Conservation (phyloP, 2,888 invertebrate genomes). For the Diadegma fenestrale region DNA sequence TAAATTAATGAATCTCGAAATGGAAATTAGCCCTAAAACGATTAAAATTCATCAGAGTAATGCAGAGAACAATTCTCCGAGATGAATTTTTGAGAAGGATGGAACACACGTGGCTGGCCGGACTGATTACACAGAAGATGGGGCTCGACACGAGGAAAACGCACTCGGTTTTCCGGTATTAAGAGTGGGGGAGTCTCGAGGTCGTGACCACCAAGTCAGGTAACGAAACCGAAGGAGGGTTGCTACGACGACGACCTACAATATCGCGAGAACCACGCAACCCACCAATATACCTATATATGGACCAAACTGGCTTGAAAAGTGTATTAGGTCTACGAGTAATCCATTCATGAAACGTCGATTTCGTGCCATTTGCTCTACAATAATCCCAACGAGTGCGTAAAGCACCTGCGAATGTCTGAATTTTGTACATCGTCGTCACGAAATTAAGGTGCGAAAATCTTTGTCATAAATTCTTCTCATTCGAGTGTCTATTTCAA, state of each 20-base stretch:
- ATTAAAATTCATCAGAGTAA: neutral
- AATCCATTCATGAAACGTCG: slow-evolving; percentile 6
- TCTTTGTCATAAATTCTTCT: too few species aligned
- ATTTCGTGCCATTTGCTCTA: neutral
- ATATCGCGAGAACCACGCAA: slow-evolving; percentile 62
- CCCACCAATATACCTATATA: slow-evolving; percentile 34
- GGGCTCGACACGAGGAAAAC: slow-evolving; percentile 39
- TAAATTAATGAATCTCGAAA: neutral
- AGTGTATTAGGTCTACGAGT: slow-evolving; percentile 18
- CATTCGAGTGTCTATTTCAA: too few species aligned
- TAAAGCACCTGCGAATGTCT: neutral
- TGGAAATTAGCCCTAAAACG: neutral
- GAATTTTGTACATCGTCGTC: too few species aligned
- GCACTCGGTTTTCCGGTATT: slow-evolving; percentile 42
- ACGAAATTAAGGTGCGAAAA: too few species aligned
- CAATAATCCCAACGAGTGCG: neutral
- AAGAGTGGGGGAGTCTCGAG: slow-evolving; percentile 77
- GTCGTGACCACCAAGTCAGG: slow-evolving; percentile 72
- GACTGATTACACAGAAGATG: slow-evolving; percentile 40
- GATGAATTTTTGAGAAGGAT: slow-evolving; percentile 11
- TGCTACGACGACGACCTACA: slow-evolving; percentile 68
- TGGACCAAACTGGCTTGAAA: slow-evolving; percentile 39
- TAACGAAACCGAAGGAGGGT: slow-evolving; percentile 65
- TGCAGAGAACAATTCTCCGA: neutral
- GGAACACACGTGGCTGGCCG: slow-evolving; percentile 15